Evolutionary conservation across 2,888 invertebrate species (phyloP), one percentile per base, ranked within the genome.

Genomic region (Branchipolynoe longqiensis): DNA sequence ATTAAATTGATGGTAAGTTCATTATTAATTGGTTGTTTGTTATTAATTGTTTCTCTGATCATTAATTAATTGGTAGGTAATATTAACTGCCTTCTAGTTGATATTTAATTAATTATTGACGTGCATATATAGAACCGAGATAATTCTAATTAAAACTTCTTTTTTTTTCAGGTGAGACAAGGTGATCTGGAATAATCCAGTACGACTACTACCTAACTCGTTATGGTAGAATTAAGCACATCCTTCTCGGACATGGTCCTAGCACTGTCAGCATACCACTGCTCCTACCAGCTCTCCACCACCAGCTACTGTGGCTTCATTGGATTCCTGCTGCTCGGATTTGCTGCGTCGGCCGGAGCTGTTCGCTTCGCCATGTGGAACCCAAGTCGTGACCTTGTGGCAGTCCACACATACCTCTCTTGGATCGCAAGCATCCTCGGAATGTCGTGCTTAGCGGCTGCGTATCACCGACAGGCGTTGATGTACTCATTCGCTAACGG

Each of bases 231-330:
- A 84, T 82, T 92, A 1, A 91, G 90, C 56, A 92, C 92, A 25
- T 90, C 92, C 2, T 25, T 91, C 1, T 92, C 92, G 0, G 93
- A 93, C 88, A 86, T 90, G 31, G 87, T 90, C 0, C 87, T 93
- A 8, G 91, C 90, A 0, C 74, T 89, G 54, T 90, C 91, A 0
- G 90, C 91, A 8, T 88, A 90, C 48, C 91, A 90, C 87, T 90
- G 89, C 0, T 89, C 90, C 14, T 89, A 87, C 82, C 64, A 87
- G 33, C 87, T 91, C 41, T 88, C 88, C 54, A 85, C 82, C 33
- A 64, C 69, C 8, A 87, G 86, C 74, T 56, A 88, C 14, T 28
- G 81, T 25, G 91, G 91, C 14, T 89, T 89, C 8, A n/a, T 89
- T 6, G 92, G 92, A 1, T 86, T 92, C 12, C 78, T 88, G 12